These are phyloP conservation scores for Cyprinodon variegatus DNA, from an alignment of 2,113 vertebrate species.

Conservation along the genomic window DNA sequence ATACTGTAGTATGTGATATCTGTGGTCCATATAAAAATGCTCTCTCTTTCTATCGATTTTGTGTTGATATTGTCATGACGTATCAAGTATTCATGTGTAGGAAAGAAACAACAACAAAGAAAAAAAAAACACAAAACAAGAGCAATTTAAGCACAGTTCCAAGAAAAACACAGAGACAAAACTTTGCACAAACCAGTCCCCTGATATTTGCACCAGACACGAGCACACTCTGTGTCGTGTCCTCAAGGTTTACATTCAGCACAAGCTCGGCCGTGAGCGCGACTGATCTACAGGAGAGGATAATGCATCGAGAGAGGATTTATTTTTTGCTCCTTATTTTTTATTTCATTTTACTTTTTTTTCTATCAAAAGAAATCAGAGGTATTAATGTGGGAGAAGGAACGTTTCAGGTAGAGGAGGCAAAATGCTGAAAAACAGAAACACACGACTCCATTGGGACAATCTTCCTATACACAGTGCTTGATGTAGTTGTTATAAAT, in stretches of 20 bases:
- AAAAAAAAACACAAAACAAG: conserved; percentile 55
- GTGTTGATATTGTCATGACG: conserved; percentile 80
- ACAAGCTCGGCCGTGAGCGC: conserved; percentile 39
- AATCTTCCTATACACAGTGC: conserved; percentile 85
- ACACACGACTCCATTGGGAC: conserved; percentile 73
- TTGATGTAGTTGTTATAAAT: conserved; percentile 85
- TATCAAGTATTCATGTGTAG: conserved; percentile 77
- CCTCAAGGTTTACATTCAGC: conserved; percentile 74
- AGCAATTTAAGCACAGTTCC: conserved; percentile 75
- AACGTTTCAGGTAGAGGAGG: conserved; percentile 43
- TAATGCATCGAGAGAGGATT: conserved; percentile 28
- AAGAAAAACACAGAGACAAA: conserved; percentile 68
- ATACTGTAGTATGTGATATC: conserved; percentile 80
- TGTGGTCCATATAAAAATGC: conserved; percentile 79
- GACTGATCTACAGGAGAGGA: conserved; percentile 51
- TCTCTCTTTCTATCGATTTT: conserved; percentile 80
- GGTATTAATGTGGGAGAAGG: conserved; percentile 14
- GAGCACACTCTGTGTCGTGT: conserved; percentile 57
- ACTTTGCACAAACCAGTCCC: conserved; percentile 76
- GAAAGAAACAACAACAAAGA: conserved; percentile 32
- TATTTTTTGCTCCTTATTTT: conserved; percentile 27
- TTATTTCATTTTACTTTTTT: conserved; percentile 16
- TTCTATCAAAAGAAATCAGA: conserved; percentile 32
- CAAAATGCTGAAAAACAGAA: conserved; percentile 54
- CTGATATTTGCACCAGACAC: conserved; percentile 75